A percentile compares a stretch with the other conserved stretches of the same genome.
phyloP scores from a whole-genome alignment of 1,140 invertebrate genomes.

The Diabrotica undecimpunctata region DNA sequence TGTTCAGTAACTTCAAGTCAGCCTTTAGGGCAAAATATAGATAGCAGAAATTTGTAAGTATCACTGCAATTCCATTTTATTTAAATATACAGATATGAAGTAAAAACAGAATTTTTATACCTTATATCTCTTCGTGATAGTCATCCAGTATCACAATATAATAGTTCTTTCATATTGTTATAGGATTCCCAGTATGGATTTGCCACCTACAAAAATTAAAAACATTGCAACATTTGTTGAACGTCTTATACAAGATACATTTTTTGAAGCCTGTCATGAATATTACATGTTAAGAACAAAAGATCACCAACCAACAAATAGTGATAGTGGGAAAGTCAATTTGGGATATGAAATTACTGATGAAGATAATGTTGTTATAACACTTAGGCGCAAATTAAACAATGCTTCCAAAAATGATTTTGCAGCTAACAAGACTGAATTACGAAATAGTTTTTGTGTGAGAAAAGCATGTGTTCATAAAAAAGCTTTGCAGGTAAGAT shows the following conservation, averaged over 20 bases:
- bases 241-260: conserved; percentile 40
- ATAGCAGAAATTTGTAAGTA: conserved; percentile 3
- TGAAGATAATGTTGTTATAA: conserved; percentile 28
- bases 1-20: conserved; percentile 26
- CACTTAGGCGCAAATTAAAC: conserved; percentile 8
- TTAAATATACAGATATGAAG: neutral
- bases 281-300: conserved; percentile 28
- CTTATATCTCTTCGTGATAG: too few relatives aligned
- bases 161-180: conserved; percentile 8
- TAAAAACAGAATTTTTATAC: neutral
- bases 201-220: conserved; percentile 30
- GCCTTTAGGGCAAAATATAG: conserved; percentile 12
- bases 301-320: conserved; percentile 20
- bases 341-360: conserved; percentile 34
- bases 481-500: conserved; percentile 14
- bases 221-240: conserved; percentile 42
- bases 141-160: too few relatives aligned
- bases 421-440: conserved; percentile 9
- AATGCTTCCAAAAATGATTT: neutral
- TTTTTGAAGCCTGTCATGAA: conserved; percentile 43
- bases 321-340: conserved; percentile 32
- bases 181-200: conserved; percentile 25
- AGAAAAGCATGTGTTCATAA: conserved; percentile 27
- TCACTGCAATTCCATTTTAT: too few relatives aligned
- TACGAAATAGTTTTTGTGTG: conserved; percentile 15